A percentile compares a stretch with the other conserved stretches of the same genome.
Conservation (phyloP, 2,888 invertebrate genomes). For the Drosophila helvetica region DNA sequence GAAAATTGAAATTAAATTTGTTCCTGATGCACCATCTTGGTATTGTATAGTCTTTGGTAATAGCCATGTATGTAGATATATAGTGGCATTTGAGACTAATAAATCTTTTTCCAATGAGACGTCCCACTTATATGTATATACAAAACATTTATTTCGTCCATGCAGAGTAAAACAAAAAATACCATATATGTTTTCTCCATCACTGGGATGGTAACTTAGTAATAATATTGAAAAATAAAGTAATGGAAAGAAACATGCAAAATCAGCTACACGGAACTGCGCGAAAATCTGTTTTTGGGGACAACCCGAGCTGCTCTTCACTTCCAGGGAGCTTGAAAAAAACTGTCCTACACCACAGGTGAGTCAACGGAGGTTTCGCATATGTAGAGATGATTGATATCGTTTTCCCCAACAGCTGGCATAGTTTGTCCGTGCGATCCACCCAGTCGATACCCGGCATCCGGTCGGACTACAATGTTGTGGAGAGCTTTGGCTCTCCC, state of each 20-base stretch:
- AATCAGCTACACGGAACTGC: slow-evolving; percentile 71
- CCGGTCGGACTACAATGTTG: slow-evolving; percentile 89
- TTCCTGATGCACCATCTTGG: too few species aligned
- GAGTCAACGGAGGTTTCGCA: background rate
- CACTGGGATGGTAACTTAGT: background rate
- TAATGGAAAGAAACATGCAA: slow-evolving; percentile 63
- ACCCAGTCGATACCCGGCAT: slow-evolving; percentile 90
- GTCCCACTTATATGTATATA: too few species aligned
- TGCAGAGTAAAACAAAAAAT: background rate
- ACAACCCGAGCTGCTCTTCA: slow-evolving; percentile 46
- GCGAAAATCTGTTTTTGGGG: too few species aligned
- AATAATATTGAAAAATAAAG: background rate
- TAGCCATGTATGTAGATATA: too few species aligned
- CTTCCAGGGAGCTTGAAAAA: slow-evolving; percentile 24
- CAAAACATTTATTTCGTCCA: too few species aligned
- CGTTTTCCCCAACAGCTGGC: background rate
- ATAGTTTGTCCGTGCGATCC: slow-evolving; percentile 86
- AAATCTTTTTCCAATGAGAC: too few species aligned
- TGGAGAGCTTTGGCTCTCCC: slow-evolving; percentile 92
- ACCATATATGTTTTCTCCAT: too few species aligned
- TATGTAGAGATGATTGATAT: background rate
- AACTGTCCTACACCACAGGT: slow-evolving; percentile 62
- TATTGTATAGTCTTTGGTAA: too few species aligned
- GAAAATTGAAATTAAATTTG: too few species aligned
- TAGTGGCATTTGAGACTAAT: too few species aligned